These are phyloP conservation scores for Heliornis fulica DNA, from an alignment of 2,113 vertebrate genomes.

Conservation along the genomic window DNA sequence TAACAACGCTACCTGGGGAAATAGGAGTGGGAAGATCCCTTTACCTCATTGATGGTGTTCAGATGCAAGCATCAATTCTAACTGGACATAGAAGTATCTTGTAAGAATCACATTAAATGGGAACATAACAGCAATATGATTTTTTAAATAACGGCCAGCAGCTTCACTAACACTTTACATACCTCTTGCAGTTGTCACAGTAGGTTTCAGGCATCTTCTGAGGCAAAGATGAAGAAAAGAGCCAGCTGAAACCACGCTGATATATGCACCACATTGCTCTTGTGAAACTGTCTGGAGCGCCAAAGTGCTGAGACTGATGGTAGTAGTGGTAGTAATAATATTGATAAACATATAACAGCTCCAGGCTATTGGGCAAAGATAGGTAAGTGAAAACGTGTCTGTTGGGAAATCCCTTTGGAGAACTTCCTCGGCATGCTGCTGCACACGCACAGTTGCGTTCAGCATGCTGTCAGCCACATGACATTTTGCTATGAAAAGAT, in stretches of 20 bases:
- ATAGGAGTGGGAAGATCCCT: background rate
- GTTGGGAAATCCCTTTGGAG: background rate
- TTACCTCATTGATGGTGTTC: background rate
- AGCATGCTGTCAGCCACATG: background rate
- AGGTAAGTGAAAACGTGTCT: background rate
- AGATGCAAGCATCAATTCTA: background rate
- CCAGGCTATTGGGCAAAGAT: conserved; percentile 19
- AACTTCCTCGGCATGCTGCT: background rate
- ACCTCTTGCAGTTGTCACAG: background rate
- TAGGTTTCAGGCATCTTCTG: background rate
- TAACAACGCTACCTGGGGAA: background rate
- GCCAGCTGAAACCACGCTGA: background rate
- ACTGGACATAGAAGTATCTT: background rate
- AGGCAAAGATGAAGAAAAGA: background rate
- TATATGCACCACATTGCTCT: background rate
- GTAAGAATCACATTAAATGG: background rate
- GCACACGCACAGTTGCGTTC: background rate
- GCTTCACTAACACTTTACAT: background rate
- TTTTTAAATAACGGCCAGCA: background rate
- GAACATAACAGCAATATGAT: background rate
- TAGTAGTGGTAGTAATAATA: background rate
- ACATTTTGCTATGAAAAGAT: background rate
- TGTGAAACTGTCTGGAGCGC: background rate
- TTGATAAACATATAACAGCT: conserved; percentile 1
- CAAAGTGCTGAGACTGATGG: background rate